phyloP scores from a whole-genome alignment of 2,113 vertebrate species.

The Pyxicephalus adspersus region DNA sequence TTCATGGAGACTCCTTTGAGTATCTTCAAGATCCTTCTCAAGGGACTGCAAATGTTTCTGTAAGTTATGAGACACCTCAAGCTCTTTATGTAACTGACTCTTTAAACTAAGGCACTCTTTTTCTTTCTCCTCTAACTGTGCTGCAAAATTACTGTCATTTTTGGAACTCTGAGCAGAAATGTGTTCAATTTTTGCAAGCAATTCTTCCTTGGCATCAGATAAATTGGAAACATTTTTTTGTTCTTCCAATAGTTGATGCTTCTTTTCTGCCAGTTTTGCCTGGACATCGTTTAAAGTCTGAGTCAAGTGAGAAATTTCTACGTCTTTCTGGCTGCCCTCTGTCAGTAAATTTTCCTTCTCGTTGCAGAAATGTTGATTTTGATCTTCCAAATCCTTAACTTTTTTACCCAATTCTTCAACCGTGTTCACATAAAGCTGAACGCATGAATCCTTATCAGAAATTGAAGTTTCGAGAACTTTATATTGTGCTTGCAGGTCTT shows the following conservation, averaged over 20 bases:
- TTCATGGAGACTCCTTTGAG: slow-evolving; percentile 60
- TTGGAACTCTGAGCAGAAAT: slow-evolving; percentile 67
- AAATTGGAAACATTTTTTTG: slow-evolving; percentile 65
- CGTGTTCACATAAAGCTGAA: slow-evolving; percentile 66
- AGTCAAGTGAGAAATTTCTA: slow-evolving; percentile 60
- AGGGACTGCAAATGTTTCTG: slow-evolving; percentile 67
- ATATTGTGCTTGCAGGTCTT: slow-evolving; percentile 64
- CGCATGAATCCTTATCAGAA: slow-evolving; percentile 64
- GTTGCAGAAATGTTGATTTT: slow-evolving; percentile 65
- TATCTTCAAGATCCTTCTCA: slow-evolving; percentile 65
- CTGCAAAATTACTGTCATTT: slow-evolving; percentile 66
- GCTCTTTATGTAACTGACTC: slow-evolving; percentile 67
- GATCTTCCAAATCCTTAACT: slow-evolving; percentile 61
- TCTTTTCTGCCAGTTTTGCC: slow-evolving; percentile 63
- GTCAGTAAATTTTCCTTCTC: slow-evolving; percentile 71
- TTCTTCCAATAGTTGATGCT: slow-evolving; percentile 64
- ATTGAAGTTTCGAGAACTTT: slow-evolving; percentile 68
- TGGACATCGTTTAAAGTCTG: slow-evolving; percentile 67
- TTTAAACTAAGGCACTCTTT: slow-evolving; percentile 69
- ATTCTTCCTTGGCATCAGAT: slow-evolving; percentile 69
- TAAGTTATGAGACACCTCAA: slow-evolving; percentile 65
- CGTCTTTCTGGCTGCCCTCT: slow-evolving; percentile 63
- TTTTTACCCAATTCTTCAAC: slow-evolving; percentile 64
- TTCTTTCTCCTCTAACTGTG: slow-evolving; percentile 73
- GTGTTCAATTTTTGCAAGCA: slow-evolving; percentile 65